Evolutionary conservation across 2,113 vertebrate species (phyloP).

Genomic region (Phainopepla nitens): DNA sequence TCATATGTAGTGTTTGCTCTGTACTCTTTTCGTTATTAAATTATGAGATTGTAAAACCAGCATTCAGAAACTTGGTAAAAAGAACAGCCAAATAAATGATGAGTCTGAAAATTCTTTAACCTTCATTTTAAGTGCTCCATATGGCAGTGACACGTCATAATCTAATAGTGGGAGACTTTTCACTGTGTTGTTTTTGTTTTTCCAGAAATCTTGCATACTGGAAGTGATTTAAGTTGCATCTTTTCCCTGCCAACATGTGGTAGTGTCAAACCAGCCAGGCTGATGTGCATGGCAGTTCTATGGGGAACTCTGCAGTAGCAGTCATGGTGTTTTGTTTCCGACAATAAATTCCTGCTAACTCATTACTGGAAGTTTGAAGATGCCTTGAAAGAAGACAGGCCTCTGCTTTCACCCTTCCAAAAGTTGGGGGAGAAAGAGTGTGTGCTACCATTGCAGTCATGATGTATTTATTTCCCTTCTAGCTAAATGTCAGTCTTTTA

Average conservation of each 20-base stretch:
- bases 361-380: background rate
- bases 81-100: background rate
- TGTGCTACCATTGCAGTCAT: background rate
- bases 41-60: background rate
- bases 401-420: background rate
- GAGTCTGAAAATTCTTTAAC: background rate
- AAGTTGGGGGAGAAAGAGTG: background rate
- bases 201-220: background rate
- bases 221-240: background rate
- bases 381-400: background rate
- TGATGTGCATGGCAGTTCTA: background rate
- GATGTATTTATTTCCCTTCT: background rate
- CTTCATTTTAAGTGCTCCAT: background rate
- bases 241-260: background rate
- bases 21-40: background rate
- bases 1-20: background rate
- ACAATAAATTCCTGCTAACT: background rate
- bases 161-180: background rate
- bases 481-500: background rate
- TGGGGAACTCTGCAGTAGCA: background rate
- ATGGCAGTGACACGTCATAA: background rate
- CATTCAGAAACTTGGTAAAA: background rate
- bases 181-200: background rate
- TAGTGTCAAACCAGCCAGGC: background rate
- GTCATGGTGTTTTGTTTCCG: background rate